Conservation (phyloP, 2,888 invertebrate species). For the Eulithis testata region DNA sequence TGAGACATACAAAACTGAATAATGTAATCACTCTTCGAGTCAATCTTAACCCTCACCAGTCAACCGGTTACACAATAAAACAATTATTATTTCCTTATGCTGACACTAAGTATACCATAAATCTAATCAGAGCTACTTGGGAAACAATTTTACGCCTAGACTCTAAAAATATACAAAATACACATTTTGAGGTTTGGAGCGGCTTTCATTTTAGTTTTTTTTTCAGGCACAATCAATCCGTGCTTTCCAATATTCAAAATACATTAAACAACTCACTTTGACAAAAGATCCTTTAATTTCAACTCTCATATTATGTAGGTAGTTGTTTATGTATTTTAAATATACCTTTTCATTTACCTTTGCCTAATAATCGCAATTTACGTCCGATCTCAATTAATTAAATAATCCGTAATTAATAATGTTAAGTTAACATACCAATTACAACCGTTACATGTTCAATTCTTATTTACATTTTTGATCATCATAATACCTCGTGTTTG, state of each 20-base stretch:
- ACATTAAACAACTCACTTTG: constrained; percentile 61
- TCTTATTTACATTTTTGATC: constrained; percentile 34
- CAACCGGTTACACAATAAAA: constrained; percentile 34
- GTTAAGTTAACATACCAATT: constrained; percentile 44
- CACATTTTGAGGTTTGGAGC: constrained; percentile 84
- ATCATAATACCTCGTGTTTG: constrained; percentile 4
- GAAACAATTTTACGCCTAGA: constrained; percentile 67
- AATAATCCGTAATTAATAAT: constrained; percentile 53
- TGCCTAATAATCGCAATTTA: constrained; percentile 62
- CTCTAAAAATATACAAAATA: constrained; percentile 70
- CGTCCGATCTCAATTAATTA: constrained; percentile 59
- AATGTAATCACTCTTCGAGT: constrained; percentile 82
- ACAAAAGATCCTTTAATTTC: neutral
- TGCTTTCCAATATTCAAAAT: constrained; percentile 78
- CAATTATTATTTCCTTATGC: constrained; percentile 55
- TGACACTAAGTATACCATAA: constrained; percentile 64
- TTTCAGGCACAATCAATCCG: constrained; percentile 82
- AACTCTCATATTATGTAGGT: neutral
- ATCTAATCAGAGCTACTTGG: constrained; percentile 67
- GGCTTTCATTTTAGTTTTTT: constrained; percentile 75
- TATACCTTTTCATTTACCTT: constrained; percentile 64
- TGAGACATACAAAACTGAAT: constrained; percentile 71
- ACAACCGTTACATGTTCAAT: constrained; percentile 46
- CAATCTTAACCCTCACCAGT: constrained; percentile 50
- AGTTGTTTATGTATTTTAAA: constrained; percentile 71